Evolutionary conservation across 2,797 vertebrate genomes (phyloP), one percentile per base, ranked within the genome.

Genomic region (Xenentodon cancila): DNA sequence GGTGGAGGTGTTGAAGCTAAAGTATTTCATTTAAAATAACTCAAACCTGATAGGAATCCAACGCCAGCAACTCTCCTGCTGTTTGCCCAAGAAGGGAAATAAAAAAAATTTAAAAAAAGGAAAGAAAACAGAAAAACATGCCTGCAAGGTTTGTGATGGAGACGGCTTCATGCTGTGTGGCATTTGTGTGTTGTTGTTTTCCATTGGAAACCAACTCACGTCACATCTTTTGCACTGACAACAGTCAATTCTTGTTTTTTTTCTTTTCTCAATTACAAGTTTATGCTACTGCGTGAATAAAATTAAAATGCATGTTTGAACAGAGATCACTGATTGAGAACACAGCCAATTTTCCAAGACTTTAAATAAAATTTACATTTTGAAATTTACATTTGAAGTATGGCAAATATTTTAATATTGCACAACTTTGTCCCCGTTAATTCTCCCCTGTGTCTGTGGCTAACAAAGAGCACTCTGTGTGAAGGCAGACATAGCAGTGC

Each of bases 11-110:
- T 85, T 83, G 85, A 87, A 77, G 85, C 84, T 79, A 79, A 88
- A 84, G 76, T 88, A 89, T 87, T 89, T 82, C 52, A 84, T 87
- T 82, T 89, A 66, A 88, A 88, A 87, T 77, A 74, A 72, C 81
- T 85, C 73, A 82, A 84, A 87, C 68, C 64, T 63, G 60, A 79
- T 72, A 83, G 77, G 83, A 81, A 89, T 90, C 84, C 87, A 80
- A 22, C 40, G 73, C 57, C 80, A 77, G 70, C 71, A 73, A 67
- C 61, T 64, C 68, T 75, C 74, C 71, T 75, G 63, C 75, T 74
- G 73, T 77, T 71, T 77, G 77, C 55, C 56, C 19, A 6, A 30
- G 62, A 73, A 70, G 30, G 53, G 25, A 21, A 4, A 20, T 27
- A 8, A 34, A 5, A 30, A 42, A n/a, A n/a, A n/a, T n/a, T n/a